Base-by-base conservation (phyloP, 2,888 invertebrate species). In the Sphaerophoria rueppellii region DNA sequence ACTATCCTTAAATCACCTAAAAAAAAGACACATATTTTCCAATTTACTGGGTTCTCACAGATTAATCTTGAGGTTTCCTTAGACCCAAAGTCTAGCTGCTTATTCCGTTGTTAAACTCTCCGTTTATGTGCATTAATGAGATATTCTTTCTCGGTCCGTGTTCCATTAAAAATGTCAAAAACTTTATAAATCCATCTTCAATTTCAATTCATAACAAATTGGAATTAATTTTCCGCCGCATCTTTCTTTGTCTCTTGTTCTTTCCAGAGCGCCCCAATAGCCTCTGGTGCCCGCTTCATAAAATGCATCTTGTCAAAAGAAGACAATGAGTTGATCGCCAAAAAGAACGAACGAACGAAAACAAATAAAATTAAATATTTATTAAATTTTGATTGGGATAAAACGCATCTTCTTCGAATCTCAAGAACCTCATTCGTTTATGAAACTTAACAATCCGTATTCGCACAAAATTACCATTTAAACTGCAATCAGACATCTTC, bases 171-270 rank as follows among this genome's bases (percentile, higher is more conserved):
- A 40, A 37, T 61, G 67, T 48, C 50, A 73, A 82, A 82, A 70
- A 24, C 78, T 69, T 82, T 78, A 82, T 73, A 80, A 83, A 85
- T 80, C 73, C 76, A 57, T 70, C 73, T 43, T 63, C 85, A 85
- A 81, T 81, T 81, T 81, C 81, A 85, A 85, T 85, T 85, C 85
- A 80, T 80, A 85, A 85, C 85, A 85, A 85, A 85, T 85, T 85
- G 85, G 85, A 85, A 85, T 85, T 85, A 85, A 85, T 85, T 85
- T 85, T 85, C 63, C 63, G 77, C 54, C 46, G 70, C 70, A 81
- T 85, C 72, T 69, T 77, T 65, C 40, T 81, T 65, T 76, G 70
- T 63, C 69, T 85, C 81, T 60, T 85, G 80, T 73, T 69, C 24
- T 37, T 80, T 61, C 69, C 57, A 61, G 57, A 14, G 7, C 37